Evolutionary conservation across 2,113 vertebrate genomes (phyloP).

Genomic region (Serilophus lunatus): DNA sequence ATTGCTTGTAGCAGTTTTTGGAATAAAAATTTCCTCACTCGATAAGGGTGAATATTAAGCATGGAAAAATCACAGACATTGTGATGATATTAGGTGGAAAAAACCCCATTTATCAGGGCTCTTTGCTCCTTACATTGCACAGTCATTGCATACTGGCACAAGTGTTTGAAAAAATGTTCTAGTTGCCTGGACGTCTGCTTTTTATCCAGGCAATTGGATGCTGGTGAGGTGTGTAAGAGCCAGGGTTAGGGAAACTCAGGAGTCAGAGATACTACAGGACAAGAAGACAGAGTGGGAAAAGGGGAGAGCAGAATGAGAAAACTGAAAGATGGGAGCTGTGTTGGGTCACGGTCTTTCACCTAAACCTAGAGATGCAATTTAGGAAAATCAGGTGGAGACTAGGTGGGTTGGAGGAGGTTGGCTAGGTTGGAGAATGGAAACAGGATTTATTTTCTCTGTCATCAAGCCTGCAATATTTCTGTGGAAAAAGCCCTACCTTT

Average conservation of each 20-base stretch:
- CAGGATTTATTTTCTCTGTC: neutral
- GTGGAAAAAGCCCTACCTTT: neutral
- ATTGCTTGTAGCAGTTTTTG: neutral
- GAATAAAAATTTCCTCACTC: neutral
- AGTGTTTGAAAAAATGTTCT: neutral
- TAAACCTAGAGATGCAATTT: neutral
- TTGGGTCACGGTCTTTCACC: neutral
- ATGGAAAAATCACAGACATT: neutral
- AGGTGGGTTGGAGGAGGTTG: neutral
- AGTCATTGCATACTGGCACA: neutral
- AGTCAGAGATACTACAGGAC: neutral
- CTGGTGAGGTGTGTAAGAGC: neutral
- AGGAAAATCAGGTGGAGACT: neutral
- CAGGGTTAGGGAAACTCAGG: neutral
- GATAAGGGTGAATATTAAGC: neutral
- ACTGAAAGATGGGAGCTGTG: neutral
- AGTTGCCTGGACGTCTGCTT: neutral
- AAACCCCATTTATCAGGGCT: neutral
- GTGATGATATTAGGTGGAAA: neutral
- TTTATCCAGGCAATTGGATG: neutral
- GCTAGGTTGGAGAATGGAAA: neutral
- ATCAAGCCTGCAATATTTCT: constrained; percentile 1
- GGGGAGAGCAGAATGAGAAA: neutral
- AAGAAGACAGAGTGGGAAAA: neutral
- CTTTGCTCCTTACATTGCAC: neutral